A percentile compares a stretch with the other conserved stretches of the same genome.
Conservation (phyloP, 2,888 invertebrate genomes). For the Parnassius apollo region DNA sequence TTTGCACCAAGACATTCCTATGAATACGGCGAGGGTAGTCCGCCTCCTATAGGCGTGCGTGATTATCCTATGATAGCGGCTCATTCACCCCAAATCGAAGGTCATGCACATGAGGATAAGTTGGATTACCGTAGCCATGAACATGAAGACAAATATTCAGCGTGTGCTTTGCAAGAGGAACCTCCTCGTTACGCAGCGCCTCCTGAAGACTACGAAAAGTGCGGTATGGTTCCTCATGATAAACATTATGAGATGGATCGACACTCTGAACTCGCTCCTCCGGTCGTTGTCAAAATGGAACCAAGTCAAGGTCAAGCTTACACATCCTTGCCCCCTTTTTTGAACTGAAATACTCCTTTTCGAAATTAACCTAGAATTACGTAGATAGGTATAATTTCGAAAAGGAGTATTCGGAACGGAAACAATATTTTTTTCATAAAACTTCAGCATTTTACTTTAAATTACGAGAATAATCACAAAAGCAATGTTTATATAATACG, state of each 20-base stretch:
- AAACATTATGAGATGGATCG: slow-evolving; percentile 74
- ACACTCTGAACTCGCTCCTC: slow-evolving; percentile 67
- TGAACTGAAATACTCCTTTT: slow-evolving; percentile 85
- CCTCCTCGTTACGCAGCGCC: slow-evolving; percentile 80
- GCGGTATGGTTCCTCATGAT: slow-evolving; percentile 72
- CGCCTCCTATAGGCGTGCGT: slow-evolving; percentile 82
- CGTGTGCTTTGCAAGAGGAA: slow-evolving; percentile 74
- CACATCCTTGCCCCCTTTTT: slow-evolving; percentile 88
- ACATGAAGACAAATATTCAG: slow-evolving; percentile 71
- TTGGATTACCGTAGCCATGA: slow-evolving; percentile 69
- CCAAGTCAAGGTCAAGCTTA: slow-evolving; percentile 82
- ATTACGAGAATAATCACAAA: neutral
- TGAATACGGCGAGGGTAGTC: slow-evolving; percentile 83
- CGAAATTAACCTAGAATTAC: slow-evolving; percentile 70
- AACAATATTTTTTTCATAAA: slow-evolving; percentile 1
- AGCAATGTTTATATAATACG: neutral
- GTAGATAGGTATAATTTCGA: slow-evolving; percentile 70
- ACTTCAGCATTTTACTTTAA: neutral
- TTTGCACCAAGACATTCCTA: slow-evolving; percentile 84
- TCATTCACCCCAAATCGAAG: slow-evolving; percentile 82
- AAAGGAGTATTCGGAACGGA: slow-evolving; percentile 66
- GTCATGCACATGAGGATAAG: slow-evolving; percentile 77
- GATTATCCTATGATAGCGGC: slow-evolving; percentile 85
- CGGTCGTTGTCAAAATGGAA: slow-evolving; percentile 81
- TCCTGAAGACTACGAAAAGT: slow-evolving; percentile 83